phyloP scores from a whole-genome alignment of 2,888 invertebrate genomes.

The Tridacna crocea region DNA sequence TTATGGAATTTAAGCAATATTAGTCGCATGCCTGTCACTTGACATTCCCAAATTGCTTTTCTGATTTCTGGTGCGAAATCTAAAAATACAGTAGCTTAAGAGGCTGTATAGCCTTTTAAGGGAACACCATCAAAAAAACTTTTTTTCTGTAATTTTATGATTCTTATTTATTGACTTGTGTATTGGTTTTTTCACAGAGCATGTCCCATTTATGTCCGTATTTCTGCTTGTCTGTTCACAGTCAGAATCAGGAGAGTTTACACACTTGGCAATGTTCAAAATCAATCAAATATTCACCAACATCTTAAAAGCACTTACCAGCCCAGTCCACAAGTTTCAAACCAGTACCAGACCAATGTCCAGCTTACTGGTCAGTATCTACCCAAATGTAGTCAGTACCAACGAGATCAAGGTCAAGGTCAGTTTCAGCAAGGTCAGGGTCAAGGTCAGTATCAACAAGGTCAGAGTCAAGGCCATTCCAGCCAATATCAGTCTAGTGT shows the following conservation, averaged over 20 bases:
- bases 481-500: background rate
- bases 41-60: no score
- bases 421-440: background rate
- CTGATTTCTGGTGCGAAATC: no score
- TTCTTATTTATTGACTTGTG: no score
- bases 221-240: background rate
- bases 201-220: no score
- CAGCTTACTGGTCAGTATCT: background rate
- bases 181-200: no score
- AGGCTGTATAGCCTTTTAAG: no score
- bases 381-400: background rate
- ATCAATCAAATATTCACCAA: background rate
- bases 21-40: no score
- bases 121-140: no score
- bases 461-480: background rate
- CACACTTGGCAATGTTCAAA: background rate
- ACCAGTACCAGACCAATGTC: background rate
- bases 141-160: no score
- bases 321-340: background rate
- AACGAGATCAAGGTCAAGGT: background rate
- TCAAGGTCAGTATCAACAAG: background rate
- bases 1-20: no score
- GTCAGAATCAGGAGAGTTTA: background rate
- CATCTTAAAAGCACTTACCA: constrained; percentile 1
- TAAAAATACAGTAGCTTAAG: no score